Conservation (phyloP, 2,888 invertebrate genomes). For the Phania funesta region DNA sequence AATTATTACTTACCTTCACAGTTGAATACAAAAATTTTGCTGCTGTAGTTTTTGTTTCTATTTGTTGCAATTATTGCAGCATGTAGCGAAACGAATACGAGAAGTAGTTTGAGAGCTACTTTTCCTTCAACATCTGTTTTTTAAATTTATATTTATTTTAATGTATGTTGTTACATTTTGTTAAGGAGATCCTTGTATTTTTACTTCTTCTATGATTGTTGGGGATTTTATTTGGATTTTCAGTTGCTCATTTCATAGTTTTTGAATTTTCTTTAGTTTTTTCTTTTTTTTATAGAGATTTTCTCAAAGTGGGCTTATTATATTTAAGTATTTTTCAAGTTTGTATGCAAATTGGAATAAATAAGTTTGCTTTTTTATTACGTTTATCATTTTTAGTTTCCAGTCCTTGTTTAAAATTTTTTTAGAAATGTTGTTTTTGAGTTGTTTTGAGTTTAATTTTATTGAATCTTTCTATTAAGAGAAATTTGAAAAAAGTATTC, state of each 20-base stretch:
- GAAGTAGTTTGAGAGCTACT: conserved; percentile 1
- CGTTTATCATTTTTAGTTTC: background rate
- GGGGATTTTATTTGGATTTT: background rate
- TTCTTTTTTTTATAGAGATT: conserved; percentile 12
- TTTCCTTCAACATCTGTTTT: background rate
- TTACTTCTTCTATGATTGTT: background rate
- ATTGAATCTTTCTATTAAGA: too few species aligned
- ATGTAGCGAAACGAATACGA: conserved; percentile 1
- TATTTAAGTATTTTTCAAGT: conserved; percentile 54
- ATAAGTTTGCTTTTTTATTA: conserved; percentile 32
- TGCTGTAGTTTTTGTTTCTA: background rate
- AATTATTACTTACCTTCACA: conserved; percentile 17
- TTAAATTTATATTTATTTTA: conserved; percentile 13
- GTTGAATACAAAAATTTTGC: conserved; percentile 13
- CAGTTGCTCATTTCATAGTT: conserved; percentile 11
- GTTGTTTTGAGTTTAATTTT: too few species aligned
- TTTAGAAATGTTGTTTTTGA: background rate
- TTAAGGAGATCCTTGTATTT: background rate
- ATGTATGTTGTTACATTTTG: background rate
- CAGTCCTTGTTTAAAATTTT: background rate
- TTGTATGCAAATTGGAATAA: conserved; percentile 58
- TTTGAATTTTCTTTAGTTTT: conserved; percentile 17
- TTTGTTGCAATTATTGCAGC: background rate
- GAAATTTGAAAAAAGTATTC: too few species aligned
- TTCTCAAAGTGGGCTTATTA: conserved; percentile 58